Conservation (phyloP, 1,140 invertebrate genomes). For the Drosophila nasuta region DNA sequence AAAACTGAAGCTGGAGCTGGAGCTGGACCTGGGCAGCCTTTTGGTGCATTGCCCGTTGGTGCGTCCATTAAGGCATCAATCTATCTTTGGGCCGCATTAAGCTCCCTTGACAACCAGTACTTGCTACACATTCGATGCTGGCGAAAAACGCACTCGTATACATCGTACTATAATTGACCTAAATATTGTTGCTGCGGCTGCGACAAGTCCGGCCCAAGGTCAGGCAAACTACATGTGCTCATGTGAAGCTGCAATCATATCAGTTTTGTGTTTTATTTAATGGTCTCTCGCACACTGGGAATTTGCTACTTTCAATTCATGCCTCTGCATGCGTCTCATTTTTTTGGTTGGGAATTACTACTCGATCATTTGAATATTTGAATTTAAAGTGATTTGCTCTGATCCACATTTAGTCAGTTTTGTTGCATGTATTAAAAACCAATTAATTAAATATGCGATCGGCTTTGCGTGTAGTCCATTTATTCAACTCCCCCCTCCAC, state of each 20-base stretch:
- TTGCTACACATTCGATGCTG: conserved; percentile 44
- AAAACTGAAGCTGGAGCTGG: too few species aligned
- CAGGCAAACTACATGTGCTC: conserved; percentile 20
- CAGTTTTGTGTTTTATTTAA: conserved; percentile 24
- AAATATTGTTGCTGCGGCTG: conserved; percentile 63
- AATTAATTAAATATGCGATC: conserved; percentile 62
- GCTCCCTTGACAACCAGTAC: conserved; percentile 48
- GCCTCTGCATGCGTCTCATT: conserved; percentile 1
- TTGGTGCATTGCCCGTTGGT: conserved; percentile 13
- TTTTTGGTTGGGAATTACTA: conserved; percentile 1
- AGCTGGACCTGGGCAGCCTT: not conserved
- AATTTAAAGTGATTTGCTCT: conserved; percentile 48
- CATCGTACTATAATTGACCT: conserved; percentile 61
- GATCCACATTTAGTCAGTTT: conserved; percentile 62
- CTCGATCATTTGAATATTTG: conserved; percentile 55
- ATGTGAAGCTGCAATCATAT: conserved; percentile 16
- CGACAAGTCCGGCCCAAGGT: conserved; percentile 63
- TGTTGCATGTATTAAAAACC: conserved; percentile 38
- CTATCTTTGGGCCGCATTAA: conserved; percentile 42
- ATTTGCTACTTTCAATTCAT: conserved; percentile 29
- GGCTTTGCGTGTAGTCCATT: conserved; percentile 1
- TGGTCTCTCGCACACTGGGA: conserved; percentile 10
- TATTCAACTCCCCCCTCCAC: not conserved
- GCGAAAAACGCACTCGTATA: too few species aligned
- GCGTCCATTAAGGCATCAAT: conserved; percentile 60